These are phyloP conservation scores for Parotocinclus haroldoi DNA, from an alignment of 2,797 vertebrate genomes.

Conservation along the genomic window DNA sequence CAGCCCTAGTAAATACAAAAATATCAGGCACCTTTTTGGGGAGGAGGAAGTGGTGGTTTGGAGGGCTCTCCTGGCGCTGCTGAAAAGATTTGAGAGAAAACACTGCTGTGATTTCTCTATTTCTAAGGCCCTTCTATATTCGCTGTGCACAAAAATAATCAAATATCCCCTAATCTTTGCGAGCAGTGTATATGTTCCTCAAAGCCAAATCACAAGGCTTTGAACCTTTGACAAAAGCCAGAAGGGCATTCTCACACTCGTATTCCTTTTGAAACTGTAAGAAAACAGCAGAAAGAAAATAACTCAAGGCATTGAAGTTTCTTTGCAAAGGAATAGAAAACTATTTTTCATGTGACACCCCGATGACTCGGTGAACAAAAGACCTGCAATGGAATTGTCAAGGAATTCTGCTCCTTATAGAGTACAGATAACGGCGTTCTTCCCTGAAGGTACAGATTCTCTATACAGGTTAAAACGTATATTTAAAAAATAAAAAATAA, in stretches of 20 bases:
- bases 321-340: conserved; percentile 3
- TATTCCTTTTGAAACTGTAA: conserved; percentile 11
- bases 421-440: conserved; percentile 11
- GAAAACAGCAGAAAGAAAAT: background rate
- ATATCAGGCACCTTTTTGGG: no score
- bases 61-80: no score
- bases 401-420: conserved; percentile 3
- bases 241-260: background rate
- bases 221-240: background rate
- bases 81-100: no score
- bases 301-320: no score
- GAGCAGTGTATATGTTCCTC: no score
- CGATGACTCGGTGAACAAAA: background rate
- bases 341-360: conserved; percentile 6
- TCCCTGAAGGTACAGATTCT: background rate
- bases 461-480: background rate
- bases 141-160: no score
- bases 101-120: no score
- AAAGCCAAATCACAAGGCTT: no score
- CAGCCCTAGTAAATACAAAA: no score
- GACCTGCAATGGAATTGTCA: background rate
- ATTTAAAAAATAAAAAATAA: conserved; percentile 2
- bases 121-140: no score
- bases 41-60: no score
- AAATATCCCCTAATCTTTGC: no score